Percentiles rank a stretch among this genome's conserved stretches.
These are phyloP conservation scores for Orientallactaga sibirica DNA, from an alignment of 2,797 vertebrate species.

Conservation along the genomic window DNA sequence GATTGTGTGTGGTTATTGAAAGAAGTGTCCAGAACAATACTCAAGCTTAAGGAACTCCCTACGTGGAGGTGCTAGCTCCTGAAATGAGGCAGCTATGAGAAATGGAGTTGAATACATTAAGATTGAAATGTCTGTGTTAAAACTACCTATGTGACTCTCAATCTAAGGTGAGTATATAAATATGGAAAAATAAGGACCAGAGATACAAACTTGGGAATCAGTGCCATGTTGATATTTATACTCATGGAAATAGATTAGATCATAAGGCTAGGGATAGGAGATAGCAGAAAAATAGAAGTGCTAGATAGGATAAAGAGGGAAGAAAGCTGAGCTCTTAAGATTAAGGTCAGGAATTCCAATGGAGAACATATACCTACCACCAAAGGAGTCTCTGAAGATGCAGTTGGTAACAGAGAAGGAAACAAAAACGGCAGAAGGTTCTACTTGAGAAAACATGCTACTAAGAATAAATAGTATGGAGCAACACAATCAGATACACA, in stretches of 20 bases:
- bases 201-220: not conserved
- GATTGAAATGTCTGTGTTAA: not conserved
- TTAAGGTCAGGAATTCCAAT: not conserved
- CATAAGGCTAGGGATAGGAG: not conserved
- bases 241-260: not conserved
- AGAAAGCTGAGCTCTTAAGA: not conserved
- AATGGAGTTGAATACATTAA: not conserved
- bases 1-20: not conserved
- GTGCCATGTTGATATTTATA: not conserved
- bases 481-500: not conserved
- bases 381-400: not conserved
- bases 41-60: not conserved
- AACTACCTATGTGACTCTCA: not conserved
- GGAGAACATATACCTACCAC: not conserved
- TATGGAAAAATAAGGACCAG: not conserved
- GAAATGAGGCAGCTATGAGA: not conserved
- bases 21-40: not conserved
- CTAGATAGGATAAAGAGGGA: not conserved
- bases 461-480: not conserved
- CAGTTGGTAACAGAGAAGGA: not conserved
- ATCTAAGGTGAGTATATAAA: not conserved
- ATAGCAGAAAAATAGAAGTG: not conserved
- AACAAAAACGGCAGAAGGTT: not conserved
- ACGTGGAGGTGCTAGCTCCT: not conserved
- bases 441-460: constrained; percentile 1